These are phyloP conservation scores for Coenonympha glycerion DNA, from an alignment of 2,888 invertebrate genomes.

Conservation along the genomic window DNA sequence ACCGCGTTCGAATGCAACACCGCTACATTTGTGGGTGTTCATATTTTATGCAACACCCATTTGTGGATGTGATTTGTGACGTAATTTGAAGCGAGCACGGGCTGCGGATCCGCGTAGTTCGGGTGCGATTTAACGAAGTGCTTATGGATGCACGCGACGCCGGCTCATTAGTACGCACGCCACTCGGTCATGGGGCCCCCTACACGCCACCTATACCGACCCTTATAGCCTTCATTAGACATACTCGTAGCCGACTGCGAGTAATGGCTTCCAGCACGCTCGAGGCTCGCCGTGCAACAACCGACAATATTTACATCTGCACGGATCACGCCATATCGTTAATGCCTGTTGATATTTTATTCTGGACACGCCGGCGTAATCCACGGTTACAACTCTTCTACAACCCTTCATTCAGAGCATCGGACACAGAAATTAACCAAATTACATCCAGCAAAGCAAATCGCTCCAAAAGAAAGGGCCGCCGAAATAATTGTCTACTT, in stretches of 20 bases:
- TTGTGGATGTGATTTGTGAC: conserved; percentile 2
- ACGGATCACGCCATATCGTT: conserved; percentile 21
- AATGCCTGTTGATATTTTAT: conserved; percentile 22
- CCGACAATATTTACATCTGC: conserved; percentile 16
- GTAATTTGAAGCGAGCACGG: conserved; percentile 37
- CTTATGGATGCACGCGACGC: conserved; percentile 64
- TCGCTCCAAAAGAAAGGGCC: conserved; percentile 73
- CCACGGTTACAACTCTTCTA: conserved; percentile 27
- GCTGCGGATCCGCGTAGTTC: conserved; percentile 41
- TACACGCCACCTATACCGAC: conserved; percentile 38
- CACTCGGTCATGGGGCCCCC: conserved; percentile 37
- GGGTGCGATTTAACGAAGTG: conserved; percentile 61
- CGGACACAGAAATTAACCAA: conserved; percentile 70
- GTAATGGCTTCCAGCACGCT: conserved; percentile 52
- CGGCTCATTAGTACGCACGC: conserved; percentile 68
- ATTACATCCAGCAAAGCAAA: conserved; percentile 70
- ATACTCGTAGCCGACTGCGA: conserved; percentile 44
- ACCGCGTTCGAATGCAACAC: neutral
- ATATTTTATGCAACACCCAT: neutral
- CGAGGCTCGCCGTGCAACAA: conserved; percentile 15
- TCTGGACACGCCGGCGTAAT: conserved; percentile 34
- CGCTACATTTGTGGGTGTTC: neutral
- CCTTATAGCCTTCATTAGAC: conserved; percentile 52
- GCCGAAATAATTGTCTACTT: conserved; percentile 76
- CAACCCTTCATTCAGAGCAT: conserved; percentile 55